A percentile compares a stretch with the other conserved stretches of the same genome.
phyloP scores from a whole-genome alignment of 2,113 vertebrate species.

The Siphamia tubifer region DNA sequence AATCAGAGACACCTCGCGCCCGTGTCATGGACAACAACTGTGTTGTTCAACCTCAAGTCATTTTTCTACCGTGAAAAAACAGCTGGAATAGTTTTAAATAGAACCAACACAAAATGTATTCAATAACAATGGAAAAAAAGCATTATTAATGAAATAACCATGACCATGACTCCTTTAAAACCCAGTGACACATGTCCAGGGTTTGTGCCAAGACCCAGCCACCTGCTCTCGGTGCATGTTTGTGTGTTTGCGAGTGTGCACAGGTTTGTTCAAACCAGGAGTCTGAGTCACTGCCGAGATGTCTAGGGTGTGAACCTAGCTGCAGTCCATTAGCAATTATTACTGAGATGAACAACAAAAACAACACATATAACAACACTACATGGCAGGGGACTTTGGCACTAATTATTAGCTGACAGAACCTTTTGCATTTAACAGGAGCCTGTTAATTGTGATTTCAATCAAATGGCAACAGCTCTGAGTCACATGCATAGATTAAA shows the following conservation, averaged over 20 bases:
- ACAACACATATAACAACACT: slow-evolving; percentile 4
- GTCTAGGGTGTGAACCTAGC: slow-evolving; percentile 13
- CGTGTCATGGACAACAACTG: too few relatives aligned
- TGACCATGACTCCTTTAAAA: slow-evolving; percentile 38
- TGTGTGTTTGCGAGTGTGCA: background rate
- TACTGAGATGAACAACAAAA: slow-evolving; percentile 17
- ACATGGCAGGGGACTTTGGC: background rate
- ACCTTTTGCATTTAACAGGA: background rate
- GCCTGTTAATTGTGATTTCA: slow-evolving; percentile 11
- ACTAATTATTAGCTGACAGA: slow-evolving; percentile 14
- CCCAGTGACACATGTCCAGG: slow-evolving; percentile 18
- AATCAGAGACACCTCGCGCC: too few relatives aligned
- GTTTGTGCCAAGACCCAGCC: slow-evolving; percentile 8
- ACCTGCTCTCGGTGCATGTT: background rate
- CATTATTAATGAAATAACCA: too few relatives aligned
- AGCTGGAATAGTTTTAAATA: too few relatives aligned
- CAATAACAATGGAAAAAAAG: too few relatives aligned
- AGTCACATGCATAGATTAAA: background rate
- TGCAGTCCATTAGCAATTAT: slow-evolving; percentile 27
- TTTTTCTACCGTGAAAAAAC: too few relatives aligned
- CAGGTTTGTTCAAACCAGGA: background rate
- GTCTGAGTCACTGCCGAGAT: slow-evolving; percentile 44
- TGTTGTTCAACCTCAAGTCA: too few relatives aligned
- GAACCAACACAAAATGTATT: too few relatives aligned
- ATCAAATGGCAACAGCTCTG: slow-evolving; percentile 10